A percentile compares a stretch with the other conserved stretches of the same genome.
These are phyloP conservation scores for Idris sp. DNA, from an alignment of 1,140 invertebrate genomes.

Conservation along the genomic window DNA sequence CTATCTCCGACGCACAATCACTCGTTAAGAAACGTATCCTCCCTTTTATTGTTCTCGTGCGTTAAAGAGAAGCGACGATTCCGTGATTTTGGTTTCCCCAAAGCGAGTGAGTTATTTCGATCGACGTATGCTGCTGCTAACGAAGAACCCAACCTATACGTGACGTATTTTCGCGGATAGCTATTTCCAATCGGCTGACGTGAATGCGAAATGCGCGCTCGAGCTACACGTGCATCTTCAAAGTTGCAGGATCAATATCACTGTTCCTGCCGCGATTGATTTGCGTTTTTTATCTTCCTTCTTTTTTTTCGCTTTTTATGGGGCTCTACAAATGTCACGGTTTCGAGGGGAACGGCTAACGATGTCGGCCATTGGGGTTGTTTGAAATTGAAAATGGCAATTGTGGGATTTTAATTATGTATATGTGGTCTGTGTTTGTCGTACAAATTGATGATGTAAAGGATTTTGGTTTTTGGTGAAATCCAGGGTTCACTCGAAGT, in stretches of 20 bases:
- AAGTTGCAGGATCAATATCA: slow-evolving; percentile 24
- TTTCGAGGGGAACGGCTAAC: too few relatives aligned
- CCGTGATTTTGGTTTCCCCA: slow-evolving; percentile 57
- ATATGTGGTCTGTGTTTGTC: too few relatives aligned
- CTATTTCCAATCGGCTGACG: slow-evolving; percentile 24
- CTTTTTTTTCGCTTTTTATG: too few relatives aligned
- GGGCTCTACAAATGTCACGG: too few relatives aligned
- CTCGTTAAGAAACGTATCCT: slow-evolving; percentile 64
- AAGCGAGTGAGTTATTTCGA: slow-evolving; percentile 40
- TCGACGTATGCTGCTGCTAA: slow-evolving; percentile 53
- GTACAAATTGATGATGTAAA: too few relatives aligned
- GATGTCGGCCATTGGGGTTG: too few relatives aligned
- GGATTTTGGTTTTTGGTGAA: too few relatives aligned
- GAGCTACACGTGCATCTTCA: slow-evolving; percentile 25
- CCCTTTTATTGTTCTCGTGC: slow-evolving; percentile 55
- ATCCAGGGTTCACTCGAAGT: too few relatives aligned
- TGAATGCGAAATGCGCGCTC: slow-evolving; percentile 34
- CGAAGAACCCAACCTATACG: too few relatives aligned
- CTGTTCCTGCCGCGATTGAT: slow-evolving; percentile 13
- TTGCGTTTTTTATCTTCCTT: too few relatives aligned
- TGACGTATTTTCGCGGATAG: slow-evolving; percentile 42
- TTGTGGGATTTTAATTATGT: too few relatives aligned
- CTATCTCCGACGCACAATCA: slow-evolving; percentile 65
- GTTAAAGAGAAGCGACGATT: slow-evolving; percentile 57
- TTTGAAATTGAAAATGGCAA: too few relatives aligned